Evolutionary conservation across 2,888 invertebrate species (phyloP).

Genomic region (Torymus tubicola): DNA sequence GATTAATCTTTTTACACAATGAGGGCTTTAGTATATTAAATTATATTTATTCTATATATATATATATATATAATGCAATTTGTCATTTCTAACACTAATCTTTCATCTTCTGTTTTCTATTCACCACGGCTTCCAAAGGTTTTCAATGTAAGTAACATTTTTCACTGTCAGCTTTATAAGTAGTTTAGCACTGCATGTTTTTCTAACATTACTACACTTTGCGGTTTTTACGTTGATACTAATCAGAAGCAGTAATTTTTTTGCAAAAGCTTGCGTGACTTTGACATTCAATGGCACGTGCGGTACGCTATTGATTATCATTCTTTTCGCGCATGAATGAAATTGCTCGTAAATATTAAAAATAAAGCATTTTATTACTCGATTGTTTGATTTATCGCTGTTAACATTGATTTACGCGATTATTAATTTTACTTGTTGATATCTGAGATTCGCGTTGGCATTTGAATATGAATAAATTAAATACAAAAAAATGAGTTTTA

Average conservation of each 20-base stretch:
- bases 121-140: constrained; percentile 59
- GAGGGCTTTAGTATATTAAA: not conserved
- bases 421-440: too few relatives aligned
- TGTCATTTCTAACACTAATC: constrained; percentile 41
- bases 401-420: constrained; percentile 2
- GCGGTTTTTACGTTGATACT: not conserved
- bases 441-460: too few relatives aligned
- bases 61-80: constrained; percentile 1
- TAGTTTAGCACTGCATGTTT: constrained; percentile 1
- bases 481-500: too few relatives aligned
- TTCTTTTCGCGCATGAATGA: constrained; percentile 7
- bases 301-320: constrained; percentile 28
- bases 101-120: constrained; percentile 39
- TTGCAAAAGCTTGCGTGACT: constrained; percentile 12
- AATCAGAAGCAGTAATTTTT: constrained; percentile 4
- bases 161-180: constrained; percentile 19
- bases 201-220: not conserved
- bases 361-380: constrained; percentile 11
- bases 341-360: constrained; percentile 22
- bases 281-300: constrained; percentile 43
- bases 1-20: not conserved
- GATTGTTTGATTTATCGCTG: constrained; percentile 19
- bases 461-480: too few relatives aligned
- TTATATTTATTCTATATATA: not conserved
- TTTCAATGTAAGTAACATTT: constrained; percentile 68